phyloP scores from a whole-genome alignment of 2,888 invertebrate species.

The Spatulosminthurus flaviceps region DNA sequence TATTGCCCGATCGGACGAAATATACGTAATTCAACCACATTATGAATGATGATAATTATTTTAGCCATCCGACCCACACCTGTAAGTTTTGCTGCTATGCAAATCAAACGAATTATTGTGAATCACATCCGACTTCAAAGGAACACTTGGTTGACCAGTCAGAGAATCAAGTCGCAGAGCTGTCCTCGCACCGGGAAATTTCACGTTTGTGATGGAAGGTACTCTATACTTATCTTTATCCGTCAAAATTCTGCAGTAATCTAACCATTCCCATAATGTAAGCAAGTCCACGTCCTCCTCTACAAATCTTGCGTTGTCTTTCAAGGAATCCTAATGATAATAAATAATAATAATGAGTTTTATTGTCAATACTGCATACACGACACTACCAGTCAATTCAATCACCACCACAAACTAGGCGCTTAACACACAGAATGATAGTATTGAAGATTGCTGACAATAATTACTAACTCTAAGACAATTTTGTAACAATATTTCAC shows the following conservation, averaged over 20 bases:
- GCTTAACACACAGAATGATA: too few species aligned
- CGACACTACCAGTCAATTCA: too few species aligned
- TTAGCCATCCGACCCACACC: constrained; percentile 36
- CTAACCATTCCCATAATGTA: constrained; percentile 86
- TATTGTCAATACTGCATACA: too few species aligned
- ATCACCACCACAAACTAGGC: too few species aligned
- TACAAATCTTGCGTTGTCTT: constrained; percentile 81
- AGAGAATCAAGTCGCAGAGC: constrained; percentile 56
- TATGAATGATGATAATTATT: too few species aligned
- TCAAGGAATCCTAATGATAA: constrained; percentile 78
- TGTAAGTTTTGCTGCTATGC: constrained; percentile 60
- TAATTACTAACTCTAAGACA: too few species aligned
- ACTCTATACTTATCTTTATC: constrained; percentile 67
- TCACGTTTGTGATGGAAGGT: constrained; percentile 53
- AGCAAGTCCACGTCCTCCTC: constrained; percentile 75
- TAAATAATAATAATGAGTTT: too few species aligned
- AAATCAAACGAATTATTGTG: constrained; percentile 61
- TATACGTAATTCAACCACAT: too few species aligned
- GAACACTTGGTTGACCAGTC: constrained; percentile 33
- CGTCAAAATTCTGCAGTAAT: constrained; percentile 75
- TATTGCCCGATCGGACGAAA: too few species aligned
- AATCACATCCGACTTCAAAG: constrained; percentile 61
- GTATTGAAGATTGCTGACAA: too few species aligned
- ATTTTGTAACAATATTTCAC: too few species aligned
- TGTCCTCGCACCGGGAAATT: constrained; percentile 61